Evolutionary conservation across 2,113 vertebrate genomes (phyloP).

Genomic region (Calypte anna): DNA sequence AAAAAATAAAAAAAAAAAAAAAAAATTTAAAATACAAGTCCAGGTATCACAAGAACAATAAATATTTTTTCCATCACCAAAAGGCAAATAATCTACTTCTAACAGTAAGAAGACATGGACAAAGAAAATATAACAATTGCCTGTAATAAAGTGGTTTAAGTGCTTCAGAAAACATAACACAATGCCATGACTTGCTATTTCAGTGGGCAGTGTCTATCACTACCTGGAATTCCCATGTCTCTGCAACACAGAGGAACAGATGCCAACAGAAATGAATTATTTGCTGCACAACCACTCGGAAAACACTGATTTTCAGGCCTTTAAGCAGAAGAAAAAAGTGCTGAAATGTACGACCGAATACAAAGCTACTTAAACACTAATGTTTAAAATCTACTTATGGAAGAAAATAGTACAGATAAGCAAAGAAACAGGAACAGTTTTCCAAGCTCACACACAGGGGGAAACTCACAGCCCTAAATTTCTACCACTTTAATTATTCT

Average conservation of each 20-base stretch:
- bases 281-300: not conserved
- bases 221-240: not conserved
- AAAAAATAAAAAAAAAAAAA: constrained; percentile 55
- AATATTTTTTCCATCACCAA: not conserved
- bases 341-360: not conserved
- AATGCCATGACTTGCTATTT: not conserved
- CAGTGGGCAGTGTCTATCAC: not conserved
- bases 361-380: not conserved
- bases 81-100: not conserved
- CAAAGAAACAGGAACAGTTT: not conserved
- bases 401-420: not conserved
- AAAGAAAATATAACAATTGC: constrained; percentile 13
- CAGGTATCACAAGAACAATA: not conserved
- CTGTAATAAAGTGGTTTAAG: not conserved
- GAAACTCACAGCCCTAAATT: not conserved
- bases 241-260: not conserved
- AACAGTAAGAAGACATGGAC: not conserved
- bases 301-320: not conserved
- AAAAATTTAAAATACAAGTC: constrained; percentile 42
- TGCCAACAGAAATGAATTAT: not conserved
- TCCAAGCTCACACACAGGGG: not conserved
- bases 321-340: not conserved
- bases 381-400: not conserved
- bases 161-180: not conserved
- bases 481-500: not conserved